Percentiles rank a stretch among this genome's conserved stretches.
Conservation (phyloP, 2,113 vertebrate genomes). For the Cynoglossus semilaevis region DNA sequence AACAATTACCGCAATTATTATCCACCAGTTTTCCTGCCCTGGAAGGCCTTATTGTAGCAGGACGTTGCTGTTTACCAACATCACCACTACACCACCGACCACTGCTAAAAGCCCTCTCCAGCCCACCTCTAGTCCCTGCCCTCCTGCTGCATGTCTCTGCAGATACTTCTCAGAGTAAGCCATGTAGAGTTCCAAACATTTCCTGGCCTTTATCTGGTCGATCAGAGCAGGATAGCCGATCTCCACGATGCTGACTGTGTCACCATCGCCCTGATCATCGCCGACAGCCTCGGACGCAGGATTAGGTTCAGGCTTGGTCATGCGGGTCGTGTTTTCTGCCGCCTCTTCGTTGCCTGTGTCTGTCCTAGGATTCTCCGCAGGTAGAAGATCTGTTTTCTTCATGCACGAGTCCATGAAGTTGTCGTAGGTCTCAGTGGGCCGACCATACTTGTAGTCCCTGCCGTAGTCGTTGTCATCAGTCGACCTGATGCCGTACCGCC, state of each 20-base stretch:
- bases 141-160: constrained; percentile 9
- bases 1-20: too few species aligned
- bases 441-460: constrained; percentile 56
- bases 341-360: neutral
- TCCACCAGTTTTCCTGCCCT: neutral
- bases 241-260: constrained; percentile 72
- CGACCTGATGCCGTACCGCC: constrained; percentile 54
- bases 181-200: constrained; percentile 70
- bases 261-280: constrained; percentile 15
- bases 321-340: neutral
- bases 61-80: constrained; percentile 23
- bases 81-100: constrained; percentile 15
- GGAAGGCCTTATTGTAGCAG: constrained; percentile 14
- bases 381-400: constrained; percentile 60
- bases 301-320: neutral
- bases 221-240: constrained; percentile 76
- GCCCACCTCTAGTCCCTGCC: constrained; percentile 6
- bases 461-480: constrained; percentile 58
- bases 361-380: constrained; percentile 9
- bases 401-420: constrained; percentile 62
- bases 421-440: constrained; percentile 36
- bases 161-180: constrained; percentile 58
- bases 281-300: constrained; percentile 1
- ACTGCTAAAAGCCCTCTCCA: constrained; percentile 10
- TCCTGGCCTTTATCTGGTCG: constrained; percentile 69